phyloP scores from a whole-genome alignment of 2,888 invertebrate species.

The Trissolcus brochymenae region DNA sequence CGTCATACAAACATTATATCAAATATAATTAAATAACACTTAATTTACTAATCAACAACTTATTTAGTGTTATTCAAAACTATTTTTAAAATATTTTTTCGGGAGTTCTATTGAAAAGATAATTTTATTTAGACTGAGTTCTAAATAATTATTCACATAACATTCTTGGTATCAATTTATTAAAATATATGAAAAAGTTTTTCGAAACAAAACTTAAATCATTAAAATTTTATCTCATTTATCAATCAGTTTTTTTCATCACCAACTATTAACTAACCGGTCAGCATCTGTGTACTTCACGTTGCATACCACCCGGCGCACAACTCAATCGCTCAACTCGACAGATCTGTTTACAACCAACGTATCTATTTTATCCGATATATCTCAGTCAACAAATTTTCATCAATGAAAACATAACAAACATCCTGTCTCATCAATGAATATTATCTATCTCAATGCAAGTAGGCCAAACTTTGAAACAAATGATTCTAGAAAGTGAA shows the following conservation, averaged over 20 bases:
- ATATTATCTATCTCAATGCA: too few species aligned
- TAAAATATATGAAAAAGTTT: not conserved
- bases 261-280: conserved; percentile 14
- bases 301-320: conserved; percentile 44
- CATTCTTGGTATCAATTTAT: not conserved
- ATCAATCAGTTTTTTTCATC: not conserved
- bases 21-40: not conserved
- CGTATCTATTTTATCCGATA: conserved; percentile 22
- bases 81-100: not conserved
- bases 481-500: not conserved
- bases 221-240: too few species aligned
- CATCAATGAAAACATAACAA: conserved; percentile 1
- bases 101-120: too few species aligned
- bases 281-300: conserved; percentile 18
- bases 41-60: not conserved
- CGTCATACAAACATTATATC: not conserved
- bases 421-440: not conserved
- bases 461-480: too few species aligned
- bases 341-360: conserved; percentile 29
- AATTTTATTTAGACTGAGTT: too few species aligned
- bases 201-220: too few species aligned
- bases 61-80: not conserved
- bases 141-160: not conserved
- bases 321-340: conserved; percentile 27
- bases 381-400: conserved; percentile 10